Evolutionary conservation across 2,888 invertebrate species (phyloP).

Genomic region (Petrolisthes cinctipes): DNA sequence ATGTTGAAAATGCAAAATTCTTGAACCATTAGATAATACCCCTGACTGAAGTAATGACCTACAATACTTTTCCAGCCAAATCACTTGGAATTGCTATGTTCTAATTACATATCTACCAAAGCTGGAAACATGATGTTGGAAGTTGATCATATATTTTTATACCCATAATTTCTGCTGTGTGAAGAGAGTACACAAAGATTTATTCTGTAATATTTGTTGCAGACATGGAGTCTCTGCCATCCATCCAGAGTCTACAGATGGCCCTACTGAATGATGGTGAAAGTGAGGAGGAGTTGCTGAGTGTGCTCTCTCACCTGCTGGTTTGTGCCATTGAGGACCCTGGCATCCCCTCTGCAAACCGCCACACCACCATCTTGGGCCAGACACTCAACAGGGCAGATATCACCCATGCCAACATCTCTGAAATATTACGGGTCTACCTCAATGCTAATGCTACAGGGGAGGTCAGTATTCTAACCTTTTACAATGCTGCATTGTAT

Average conservation of each 20-base stretch:
- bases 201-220: constrained; percentile 40
- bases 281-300: constrained; percentile 82
- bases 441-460: constrained; percentile 90
- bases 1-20: no score
- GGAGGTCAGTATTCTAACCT: constrained; percentile 77
- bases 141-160: no score
- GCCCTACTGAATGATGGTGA: constrained; percentile 86
- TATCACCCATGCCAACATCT: constrained; percentile 89
- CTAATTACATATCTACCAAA: neutral
- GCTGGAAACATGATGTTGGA: no score
- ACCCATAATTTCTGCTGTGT: no score
- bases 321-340: constrained; percentile 83
- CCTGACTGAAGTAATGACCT: no score
- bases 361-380: constrained; percentile 89
- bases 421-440: constrained; percentile 92
- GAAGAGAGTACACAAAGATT: neutral
- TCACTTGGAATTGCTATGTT: no score
- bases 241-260: constrained; percentile 86
- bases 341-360: constrained; percentile 88
- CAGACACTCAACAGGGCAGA: constrained; percentile 91
- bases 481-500: neutral
- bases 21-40: no score
- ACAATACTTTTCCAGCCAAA: no score
- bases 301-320: constrained; percentile 88
- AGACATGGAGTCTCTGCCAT: constrained; percentile 90